These are phyloP conservation scores for Otus sunia DNA, from an alignment of 2,113 vertebrate genomes.

Conservation along the genomic window DNA sequence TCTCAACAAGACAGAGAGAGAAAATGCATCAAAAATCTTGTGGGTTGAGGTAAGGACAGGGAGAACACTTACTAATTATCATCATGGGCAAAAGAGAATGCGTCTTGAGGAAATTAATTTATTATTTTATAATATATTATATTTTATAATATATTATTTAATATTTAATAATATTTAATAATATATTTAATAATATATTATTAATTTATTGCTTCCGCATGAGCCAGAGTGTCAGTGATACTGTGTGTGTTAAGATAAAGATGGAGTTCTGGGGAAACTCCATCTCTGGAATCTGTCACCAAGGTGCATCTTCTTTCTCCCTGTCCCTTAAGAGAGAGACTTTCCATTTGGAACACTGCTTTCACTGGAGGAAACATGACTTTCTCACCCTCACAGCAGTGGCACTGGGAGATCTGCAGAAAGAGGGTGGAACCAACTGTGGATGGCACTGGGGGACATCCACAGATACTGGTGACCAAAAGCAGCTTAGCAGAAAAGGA, in stretches of 20 bases:
- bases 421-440: background rate
- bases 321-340: background rate
- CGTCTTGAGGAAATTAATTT: background rate
- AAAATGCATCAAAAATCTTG: background rate
- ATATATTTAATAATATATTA: too few species aligned
- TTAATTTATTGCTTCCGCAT: background rate
- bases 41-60: background rate
- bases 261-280: background rate
- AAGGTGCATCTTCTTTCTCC: background rate
- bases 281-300: background rate
- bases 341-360: background rate
- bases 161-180: too few species aligned
- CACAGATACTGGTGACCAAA: background rate
- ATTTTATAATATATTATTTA: too few species aligned
- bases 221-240: too few species aligned
- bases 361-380: background rate
- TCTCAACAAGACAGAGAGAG: background rate
- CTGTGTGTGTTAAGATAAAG: background rate
- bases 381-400: background rate
- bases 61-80: background rate
- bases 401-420: background rate
- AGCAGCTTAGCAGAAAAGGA: background rate
- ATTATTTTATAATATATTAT: too few species aligned
- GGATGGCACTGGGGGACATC: background rate
- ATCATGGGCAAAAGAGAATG: too few species aligned